phyloP scores from a whole-genome alignment of 1,140 invertebrate genomes.

The Eufriesea mexicana region DNA sequence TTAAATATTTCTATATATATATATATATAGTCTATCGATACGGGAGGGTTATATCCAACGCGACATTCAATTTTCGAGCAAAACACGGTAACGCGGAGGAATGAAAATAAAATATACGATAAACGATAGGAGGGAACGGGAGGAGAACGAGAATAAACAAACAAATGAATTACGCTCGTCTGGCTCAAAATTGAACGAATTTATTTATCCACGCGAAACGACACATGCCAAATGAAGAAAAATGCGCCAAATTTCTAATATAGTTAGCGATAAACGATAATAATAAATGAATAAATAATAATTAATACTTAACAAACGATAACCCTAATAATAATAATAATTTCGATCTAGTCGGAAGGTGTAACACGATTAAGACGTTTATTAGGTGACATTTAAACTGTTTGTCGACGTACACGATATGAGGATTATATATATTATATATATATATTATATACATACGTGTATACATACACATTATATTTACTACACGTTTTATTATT shows the following conservation, averaged over 20 bases:
- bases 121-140: background rate
- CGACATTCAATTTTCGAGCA: constrained; percentile 3
- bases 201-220: constrained; percentile 30
- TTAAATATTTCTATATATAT: constrained; percentile 16
- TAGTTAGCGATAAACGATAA: constrained; percentile 39
- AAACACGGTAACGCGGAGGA: background rate
- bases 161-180: background rate
- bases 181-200: constrained; percentile 41
- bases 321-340: constrained; percentile 49
- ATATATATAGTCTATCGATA: background rate
- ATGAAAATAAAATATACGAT: background rate
- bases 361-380: constrained; percentile 31
- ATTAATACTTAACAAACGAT: constrained; percentile 53
- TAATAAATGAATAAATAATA: constrained; percentile 12
- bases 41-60: background rate
- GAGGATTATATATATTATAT: constrained; percentile 49
- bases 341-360: constrained; percentile 35
- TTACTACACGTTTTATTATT: constrained; percentile 71
- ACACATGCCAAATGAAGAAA: constrained; percentile 26
- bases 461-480: constrained; percentile 58
- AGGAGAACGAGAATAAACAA: background rate
- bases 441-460: constrained; percentile 33
- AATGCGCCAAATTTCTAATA: constrained; percentile 43
- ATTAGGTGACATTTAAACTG: constrained; percentile 40
- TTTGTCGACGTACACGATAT: constrained; percentile 39